Evolutionary conservation across 1,140 invertebrate species (phyloP), one percentile per base, ranked within the genome.

Genomic region (Latrodectus geometricus): DNA sequence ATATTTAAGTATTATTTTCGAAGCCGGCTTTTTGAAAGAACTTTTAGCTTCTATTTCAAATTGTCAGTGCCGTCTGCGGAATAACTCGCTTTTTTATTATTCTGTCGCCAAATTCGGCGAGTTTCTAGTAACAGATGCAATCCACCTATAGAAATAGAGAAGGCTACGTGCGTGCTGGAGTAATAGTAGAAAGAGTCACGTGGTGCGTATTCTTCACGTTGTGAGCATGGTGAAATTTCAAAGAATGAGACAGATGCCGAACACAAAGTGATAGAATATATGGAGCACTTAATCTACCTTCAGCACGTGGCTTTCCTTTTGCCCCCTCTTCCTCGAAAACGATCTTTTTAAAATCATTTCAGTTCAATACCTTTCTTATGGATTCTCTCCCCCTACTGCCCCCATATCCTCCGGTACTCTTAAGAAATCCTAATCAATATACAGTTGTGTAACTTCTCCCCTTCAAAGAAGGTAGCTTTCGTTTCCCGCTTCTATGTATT

Each of bases 131-230:
- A 65, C n/a, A 65, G n/a, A 65, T 65, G n/a, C 68, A 69, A 23
- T 69, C 11, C 68, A 11, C 17, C 11, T 20, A 3, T 69, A n/a
- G 20, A n/a, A n/a, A 4, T 69, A 69, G n/a, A 69, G 20, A 69
- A 20, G n/a, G 68, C 68, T n/a, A 7, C 68, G 68, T 23, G 68
- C 4, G 68, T 69, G 17, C 68, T 21, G 21, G 68, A 23, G 68
- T 69, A 74, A 83, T 75, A 84, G 61, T 76, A 76, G 80, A 69
- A 56, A 73, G 49, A 83, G 81, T 84, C 82, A 84, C 82, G 73
- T 84, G 61, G 61, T 69, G 21, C 48, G n/a, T 70, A 76, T 69
- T 69, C 48, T 75, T 54, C 49, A 11, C 49, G 11, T 14, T 21
- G 48, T 9, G 21, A 48, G 56, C 11, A 61, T 79, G 76, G 61